Conservation (phyloP, 2,888 invertebrate genomes). For the Parnassius glacialis region DNA sequence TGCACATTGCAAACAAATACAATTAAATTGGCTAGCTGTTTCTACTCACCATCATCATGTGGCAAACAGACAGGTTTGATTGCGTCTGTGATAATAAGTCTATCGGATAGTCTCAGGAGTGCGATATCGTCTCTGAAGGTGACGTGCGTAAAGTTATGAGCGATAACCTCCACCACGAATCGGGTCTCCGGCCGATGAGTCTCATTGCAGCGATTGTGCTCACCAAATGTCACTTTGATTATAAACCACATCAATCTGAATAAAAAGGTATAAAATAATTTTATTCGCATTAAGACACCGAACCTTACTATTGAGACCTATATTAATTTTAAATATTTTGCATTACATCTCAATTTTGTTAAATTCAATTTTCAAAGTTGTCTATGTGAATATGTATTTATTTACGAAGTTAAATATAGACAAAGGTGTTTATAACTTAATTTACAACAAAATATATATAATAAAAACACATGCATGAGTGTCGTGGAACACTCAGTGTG, state of each 20-base stretch:
- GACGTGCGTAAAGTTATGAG: conserved; percentile 89
- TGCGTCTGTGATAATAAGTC: conserved; percentile 87
- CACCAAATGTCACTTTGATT: conserved; percentile 93
- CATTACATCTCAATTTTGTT: too few species aligned
- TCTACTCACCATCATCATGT: conserved; percentile 76
- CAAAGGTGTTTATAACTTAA: too few species aligned
- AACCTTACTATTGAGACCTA: too few species aligned
- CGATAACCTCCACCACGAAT: conserved; percentile 86
- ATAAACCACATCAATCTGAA: conserved; percentile 94
- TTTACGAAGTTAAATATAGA: too few species aligned
- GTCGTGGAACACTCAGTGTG: too few species aligned
- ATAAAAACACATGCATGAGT: too few species aligned
- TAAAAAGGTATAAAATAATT: conserved; percentile 7
- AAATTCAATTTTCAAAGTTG: too few species aligned
- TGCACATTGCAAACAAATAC: too few species aligned
- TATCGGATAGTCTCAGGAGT: conserved; percentile 87
- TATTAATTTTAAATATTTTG: background rate
- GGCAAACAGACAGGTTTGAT: conserved; percentile 93
- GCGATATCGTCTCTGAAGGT: conserved; percentile 94
- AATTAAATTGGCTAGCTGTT: background rate
- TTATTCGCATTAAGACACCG: background rate
- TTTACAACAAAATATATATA: too few species aligned
- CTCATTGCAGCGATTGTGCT: conserved; percentile 90
- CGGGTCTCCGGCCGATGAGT: conserved; percentile 86
- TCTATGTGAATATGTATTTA: too few species aligned